These are phyloP conservation scores for Spizaetus ornatus DNA, from an alignment of 2,113 vertebrate genomes.

Conservation along the genomic window DNA sequence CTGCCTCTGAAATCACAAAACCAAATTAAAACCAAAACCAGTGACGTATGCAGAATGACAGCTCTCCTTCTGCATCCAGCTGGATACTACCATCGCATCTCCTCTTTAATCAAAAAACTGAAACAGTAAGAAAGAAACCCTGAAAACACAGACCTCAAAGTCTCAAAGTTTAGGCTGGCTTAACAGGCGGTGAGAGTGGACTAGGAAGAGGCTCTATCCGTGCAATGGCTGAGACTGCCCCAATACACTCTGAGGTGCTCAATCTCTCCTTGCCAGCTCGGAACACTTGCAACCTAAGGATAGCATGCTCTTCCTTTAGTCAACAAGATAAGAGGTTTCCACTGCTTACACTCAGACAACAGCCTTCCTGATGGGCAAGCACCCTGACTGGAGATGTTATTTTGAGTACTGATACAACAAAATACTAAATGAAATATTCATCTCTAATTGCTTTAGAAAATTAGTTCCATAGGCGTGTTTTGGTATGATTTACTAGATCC, in stretches of 20 bases:
- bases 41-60: background rate
- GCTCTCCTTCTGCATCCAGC: background rate
- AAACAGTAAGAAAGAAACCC: background rate
- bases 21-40: background rate
- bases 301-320: background rate
- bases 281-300: background rate
- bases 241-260: accelerated
- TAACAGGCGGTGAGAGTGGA: background rate
- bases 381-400: background rate
- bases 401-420: background rate
- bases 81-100: background rate
- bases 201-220: background rate
- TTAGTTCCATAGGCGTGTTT: background rate
- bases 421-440: background rate
- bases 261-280: background rate
- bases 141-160: accelerated
- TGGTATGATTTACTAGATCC: background rate
- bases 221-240: background rate
- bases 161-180: background rate
- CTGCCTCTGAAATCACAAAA: background rate
- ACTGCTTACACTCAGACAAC: background rate
- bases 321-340: background rate
- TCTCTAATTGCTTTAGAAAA: background rate
- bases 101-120: background rate
- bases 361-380: background rate